Conservation (phyloP, 2,113 vertebrate genomes). For the Etia nguti region DNA sequence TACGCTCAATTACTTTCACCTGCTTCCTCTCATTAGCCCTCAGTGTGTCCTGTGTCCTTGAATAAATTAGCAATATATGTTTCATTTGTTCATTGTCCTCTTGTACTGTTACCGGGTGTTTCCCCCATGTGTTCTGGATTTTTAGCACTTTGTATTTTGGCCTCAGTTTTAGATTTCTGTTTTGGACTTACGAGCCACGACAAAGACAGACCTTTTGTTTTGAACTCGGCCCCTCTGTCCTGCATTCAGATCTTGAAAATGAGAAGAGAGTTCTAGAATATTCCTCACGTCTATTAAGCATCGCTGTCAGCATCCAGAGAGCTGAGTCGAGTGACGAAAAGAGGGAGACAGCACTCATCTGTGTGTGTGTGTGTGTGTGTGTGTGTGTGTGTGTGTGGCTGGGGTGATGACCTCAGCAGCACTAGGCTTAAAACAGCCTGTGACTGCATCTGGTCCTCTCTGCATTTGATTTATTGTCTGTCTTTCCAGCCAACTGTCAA, state of each 20-base stretch:
- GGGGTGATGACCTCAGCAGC: slow-evolving; percentile 27
- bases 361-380: background rate
- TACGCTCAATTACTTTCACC: background rate
- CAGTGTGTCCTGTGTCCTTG: background rate
- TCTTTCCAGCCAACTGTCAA: background rate
- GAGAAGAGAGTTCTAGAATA: slow-evolving; percentile 26
- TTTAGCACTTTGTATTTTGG: background rate
- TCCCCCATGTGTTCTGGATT: background rate
- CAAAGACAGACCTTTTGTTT: background rate
- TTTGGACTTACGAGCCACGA: background rate
- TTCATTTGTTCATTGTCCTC: background rate
- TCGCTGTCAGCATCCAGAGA: slow-evolving; percentile 14
- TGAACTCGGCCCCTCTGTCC: background rate
- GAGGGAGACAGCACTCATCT: background rate
- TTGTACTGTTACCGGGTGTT: background rate
- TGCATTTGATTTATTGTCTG: background rate
- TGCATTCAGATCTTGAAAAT: background rate
- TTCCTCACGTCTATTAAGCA: slow-evolving; percentile 17
- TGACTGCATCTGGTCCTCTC: slow-evolving; percentile 26
- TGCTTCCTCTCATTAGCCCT: background rate
- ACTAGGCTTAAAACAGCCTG: slow-evolving; percentile 26
- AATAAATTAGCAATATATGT: background rate
- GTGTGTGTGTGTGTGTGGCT: background rate
- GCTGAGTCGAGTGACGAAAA: background rate
- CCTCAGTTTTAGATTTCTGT: background rate